Base-by-base conservation (phyloP, 2,888 invertebrate species). In the Ormyrus pomaceus region DNA sequence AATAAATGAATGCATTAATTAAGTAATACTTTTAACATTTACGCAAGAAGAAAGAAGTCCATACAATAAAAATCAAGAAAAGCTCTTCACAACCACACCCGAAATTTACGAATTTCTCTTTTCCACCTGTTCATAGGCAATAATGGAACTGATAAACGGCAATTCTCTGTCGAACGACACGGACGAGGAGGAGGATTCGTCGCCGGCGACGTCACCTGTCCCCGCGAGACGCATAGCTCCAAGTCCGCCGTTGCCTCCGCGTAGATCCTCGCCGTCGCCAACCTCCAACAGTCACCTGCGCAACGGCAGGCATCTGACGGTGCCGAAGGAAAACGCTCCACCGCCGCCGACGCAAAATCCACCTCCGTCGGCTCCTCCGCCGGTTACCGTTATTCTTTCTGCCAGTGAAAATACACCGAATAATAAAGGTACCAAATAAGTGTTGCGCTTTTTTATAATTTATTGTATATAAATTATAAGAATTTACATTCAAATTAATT, bases 201-300 rank as follows among this genome's bases (percentile, higher is more conserved):
- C 91, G 83, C 90, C 90, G 7, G 86, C 88, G 48, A 88, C 87
- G 71, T 91, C 91, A 10, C 90, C 91, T 4, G 83, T 87, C 7
- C 86, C 86, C 51, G 83, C 89, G 0, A 84, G 89, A 55, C 87
- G 87, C 79, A 86, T 88, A 45, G 88, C 88, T 9, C 88, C 90
- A 55, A 89, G 90, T 80, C 94, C 94, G 6, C 94, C 94, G 7
- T 91, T 95, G 75, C 94, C 94, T 9, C 94, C 95, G 0, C 88
- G 94, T 80, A 91, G 92, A 83, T 92, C 92, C 51, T 93, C 93
- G 0, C 93, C 93, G 3, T 89, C 89, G 11, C 90, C 90, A 0
- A 87, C 87, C 10, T 85, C 87, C 19, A 78, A 68, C 50, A 62
- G 51, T 10, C 88, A 89, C 55, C 81, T 84, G 5, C 83, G 88